A percentile compares a stretch with the other conserved stretches of the same genome.
Evolutionary conservation across 2,113 vertebrate genomes (phyloP).

Genomic region (Bos taurus): ARS-UCD2.0 NC_037336.1:87497001-87497500

Average conservation of each 20-base stretch:
- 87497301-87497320: fast-evolving
- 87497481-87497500: conserved; percentile 96
- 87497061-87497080: not conserved
- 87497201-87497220: fast-evolving
- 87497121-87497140: not conserved
- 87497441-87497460: conserved; percentile 13
- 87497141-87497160: not conserved
- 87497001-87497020: not conserved
- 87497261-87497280: not conserved
- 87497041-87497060: not conserved
- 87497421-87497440: not conserved
- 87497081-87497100: not conserved
- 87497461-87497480: conserved; percentile 86
- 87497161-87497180: not conserved
- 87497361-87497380: not conserved
- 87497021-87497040: not conserved
- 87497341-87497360: not conserved
- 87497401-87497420: not conserved
- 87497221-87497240: not conserved
- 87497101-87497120: not conserved
- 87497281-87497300: not conserved
- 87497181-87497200: fast-evolving
- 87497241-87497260: not conserved
- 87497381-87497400: not conserved
- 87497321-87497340: not conserved